Base-by-base conservation (phyloP, 64 coral and sea anemone genomes). In the Pachyseris speciosa region DNA sequence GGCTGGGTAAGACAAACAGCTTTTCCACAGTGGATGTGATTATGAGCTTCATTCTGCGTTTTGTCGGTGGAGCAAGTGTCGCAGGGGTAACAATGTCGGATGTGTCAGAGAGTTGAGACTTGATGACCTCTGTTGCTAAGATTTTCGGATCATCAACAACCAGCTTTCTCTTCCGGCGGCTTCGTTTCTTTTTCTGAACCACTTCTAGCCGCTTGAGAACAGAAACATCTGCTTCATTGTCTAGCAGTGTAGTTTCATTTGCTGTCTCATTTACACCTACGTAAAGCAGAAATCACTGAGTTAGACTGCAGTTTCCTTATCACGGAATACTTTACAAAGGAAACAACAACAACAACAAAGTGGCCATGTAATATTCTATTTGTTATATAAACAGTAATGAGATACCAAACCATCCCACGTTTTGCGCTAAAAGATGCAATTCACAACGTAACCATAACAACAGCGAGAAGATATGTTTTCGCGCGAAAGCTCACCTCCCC, bases 61-160 rank as follows among this genome's bases (percentile, higher is more conserved):
- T 99, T 41, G 97, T 93, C 28, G 97, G 97, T 41, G 97, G 97
- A 44, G 97, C 97, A 53, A 99, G 94, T 22, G 94, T 95, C 4
- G 97, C 97, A 32, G 94, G 94, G 31, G 90, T 95, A 20, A 99
- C 87, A 24, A 99, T 93, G 87, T 99, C 97, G 20, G 81, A 53
- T 31, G 94, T 99, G 63, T 99, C 90, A 17, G 97, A 84, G 7
- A 99, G 91, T 50, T 99, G 97, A 17, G 89, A 83, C 71, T 95
- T 95, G 69, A 99, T 99, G 32, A 63, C 34, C 74, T 92, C 90
- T 39, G 93, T 99, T 27, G 89, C 75, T 19, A 99, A 78, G 31
- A 99, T 93, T 57, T 99, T 99, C 39, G 95, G 94, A 51, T 99
- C 97, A 84, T 99, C 97, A 40, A 99, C 97, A 29, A 99, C 95